phyloP scores from a whole-genome alignment of 2,888 invertebrate species.

The Cerastoderma edule region DNA sequence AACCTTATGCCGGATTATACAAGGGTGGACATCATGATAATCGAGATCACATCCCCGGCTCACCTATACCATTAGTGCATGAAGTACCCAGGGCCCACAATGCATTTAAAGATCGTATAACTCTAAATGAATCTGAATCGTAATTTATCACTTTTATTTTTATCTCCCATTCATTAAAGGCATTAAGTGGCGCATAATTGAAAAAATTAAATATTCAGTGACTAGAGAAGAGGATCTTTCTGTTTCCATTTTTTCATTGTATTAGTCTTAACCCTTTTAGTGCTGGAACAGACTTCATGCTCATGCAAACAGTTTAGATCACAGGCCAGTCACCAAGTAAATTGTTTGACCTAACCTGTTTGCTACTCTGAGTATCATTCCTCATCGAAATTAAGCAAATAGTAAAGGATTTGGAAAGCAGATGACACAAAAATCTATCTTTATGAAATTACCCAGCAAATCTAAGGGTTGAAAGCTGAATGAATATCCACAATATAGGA shows the following conservation, averaged over 20 bases:
- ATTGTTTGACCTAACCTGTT: too few species aligned
- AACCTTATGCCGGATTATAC: slow-evolving; percentile 73
- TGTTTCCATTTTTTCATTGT: too few species aligned
- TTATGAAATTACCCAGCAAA: too few species aligned
- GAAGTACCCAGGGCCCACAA: slow-evolving; percentile 58
- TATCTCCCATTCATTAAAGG: neutral
- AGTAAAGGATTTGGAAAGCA: too few species aligned
- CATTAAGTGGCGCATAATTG: neutral
- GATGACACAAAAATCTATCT: too few species aligned
- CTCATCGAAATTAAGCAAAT: too few species aligned
- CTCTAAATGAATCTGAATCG: slow-evolving; percentile 12
- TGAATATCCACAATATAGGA: too few species aligned
- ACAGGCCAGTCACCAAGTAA: neutral
- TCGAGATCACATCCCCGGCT: slow-evolving; percentile 26
- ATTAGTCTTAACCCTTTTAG: neutral
- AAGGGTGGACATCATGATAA: slow-evolving; percentile 47
- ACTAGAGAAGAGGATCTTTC: too few species aligned
- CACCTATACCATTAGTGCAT: slow-evolving; percentile 61
- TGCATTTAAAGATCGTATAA: slow-evolving; percentile 64
- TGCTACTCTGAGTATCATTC: too few species aligned
- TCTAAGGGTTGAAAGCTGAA: too few species aligned
- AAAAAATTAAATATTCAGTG: neutral
- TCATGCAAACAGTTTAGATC: neutral
- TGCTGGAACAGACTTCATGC: neutral
- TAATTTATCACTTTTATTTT: slow-evolving; percentile 3